These are phyloP conservation scores for Grammomys surdaster DNA, from an alignment of 2,113 vertebrate genomes.

Conservation along the genomic window DNA sequence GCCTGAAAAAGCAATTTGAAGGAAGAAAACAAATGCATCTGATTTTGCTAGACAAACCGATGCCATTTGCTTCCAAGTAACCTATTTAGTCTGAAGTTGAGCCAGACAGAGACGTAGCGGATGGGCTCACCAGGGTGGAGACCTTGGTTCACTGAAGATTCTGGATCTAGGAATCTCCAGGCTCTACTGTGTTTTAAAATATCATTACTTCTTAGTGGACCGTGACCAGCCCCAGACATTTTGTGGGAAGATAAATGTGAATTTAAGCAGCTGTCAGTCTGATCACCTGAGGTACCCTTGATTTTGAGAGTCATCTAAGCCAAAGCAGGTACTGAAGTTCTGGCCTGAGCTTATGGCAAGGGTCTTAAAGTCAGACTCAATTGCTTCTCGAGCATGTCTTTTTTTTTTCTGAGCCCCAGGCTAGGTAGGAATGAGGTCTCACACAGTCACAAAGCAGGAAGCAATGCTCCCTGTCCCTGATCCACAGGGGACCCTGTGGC, in stretches of 20 bases:
- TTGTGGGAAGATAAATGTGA: not conserved
- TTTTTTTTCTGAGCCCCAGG: not conserved
- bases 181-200: not conserved
- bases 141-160: not conserved
- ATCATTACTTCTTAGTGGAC: not conserved
- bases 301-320: not conserved
- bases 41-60: not conserved
- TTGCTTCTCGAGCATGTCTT: not conserved
- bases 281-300: not conserved
- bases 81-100: not conserved
- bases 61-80: not conserved
- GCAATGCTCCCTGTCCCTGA: not conserved
- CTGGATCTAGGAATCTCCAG: not conserved
- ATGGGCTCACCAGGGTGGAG: not conserved
- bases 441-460: not conserved
- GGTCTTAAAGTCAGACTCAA: not conserved
- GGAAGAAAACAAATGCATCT: not conserved
- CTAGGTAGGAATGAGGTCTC: not conserved
- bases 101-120: not conserved
- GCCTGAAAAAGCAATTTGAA: constrained; percentile 5
- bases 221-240: not conserved
- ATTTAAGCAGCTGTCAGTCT: not conserved
- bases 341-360: not conserved
- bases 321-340: not conserved
- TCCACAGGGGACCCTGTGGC: not conserved